phyloP scores from a whole-genome alignment of 1,140 invertebrate genomes.

The Propsilocerus akamusi region DNA sequence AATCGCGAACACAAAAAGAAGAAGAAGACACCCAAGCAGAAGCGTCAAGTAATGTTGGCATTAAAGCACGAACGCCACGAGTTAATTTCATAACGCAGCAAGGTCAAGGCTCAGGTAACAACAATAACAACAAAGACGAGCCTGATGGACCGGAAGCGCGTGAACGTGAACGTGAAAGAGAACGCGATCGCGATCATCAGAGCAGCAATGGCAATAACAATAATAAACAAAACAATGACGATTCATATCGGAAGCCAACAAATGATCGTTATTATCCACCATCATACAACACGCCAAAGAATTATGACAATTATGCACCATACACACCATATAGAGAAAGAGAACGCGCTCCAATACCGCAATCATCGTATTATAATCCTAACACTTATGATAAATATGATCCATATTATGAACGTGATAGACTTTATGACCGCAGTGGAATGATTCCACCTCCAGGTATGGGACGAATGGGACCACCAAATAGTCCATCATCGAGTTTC shows the following conservation, averaged over 20 bases:
- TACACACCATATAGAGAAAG: not conserved
- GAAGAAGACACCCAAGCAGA: conserved; percentile 9
- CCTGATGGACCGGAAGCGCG: not conserved
- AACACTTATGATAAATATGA: not conserved
- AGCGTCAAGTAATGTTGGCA: conserved; percentile 9
- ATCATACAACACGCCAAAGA: not conserved
- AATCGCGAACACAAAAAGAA: not conserved
- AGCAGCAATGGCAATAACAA: not conserved
- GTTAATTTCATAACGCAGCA: conserved; percentile 13
- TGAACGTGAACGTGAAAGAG: not conserved
- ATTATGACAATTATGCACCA: not conserved
- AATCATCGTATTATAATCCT: not conserved
- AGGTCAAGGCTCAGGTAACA: conserved; percentile 1
- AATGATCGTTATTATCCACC: not conserved
- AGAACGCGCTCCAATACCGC: not conserved
- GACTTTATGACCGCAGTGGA: not conserved
- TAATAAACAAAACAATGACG: not conserved
- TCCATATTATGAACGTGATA: not conserved
- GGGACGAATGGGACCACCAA: not conserved
- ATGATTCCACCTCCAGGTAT: not conserved
- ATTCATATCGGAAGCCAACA: not conserved
- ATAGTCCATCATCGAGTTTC: not conserved
- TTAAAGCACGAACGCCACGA: conserved; percentile 10
- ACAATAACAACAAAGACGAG: not conserved
- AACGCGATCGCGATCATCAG: not conserved